Base-by-base conservation (phyloP, 2,797 vertebrate genomes). In the Rhyacichthys aspro region DNA sequence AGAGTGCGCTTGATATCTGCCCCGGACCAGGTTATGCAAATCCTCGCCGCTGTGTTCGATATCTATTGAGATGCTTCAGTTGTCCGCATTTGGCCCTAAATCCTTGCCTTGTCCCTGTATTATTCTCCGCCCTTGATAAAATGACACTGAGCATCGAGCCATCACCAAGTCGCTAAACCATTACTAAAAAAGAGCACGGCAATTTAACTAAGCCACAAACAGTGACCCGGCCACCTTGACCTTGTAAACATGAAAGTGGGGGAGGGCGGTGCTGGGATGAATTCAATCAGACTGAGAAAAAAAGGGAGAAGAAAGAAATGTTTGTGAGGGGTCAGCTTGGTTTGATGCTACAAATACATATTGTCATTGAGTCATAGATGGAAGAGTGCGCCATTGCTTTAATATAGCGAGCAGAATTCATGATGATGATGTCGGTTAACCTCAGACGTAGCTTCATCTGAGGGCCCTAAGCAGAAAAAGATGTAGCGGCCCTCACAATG, bases 141-240 rank as follows among this genome's bases (percentile, higher is more conserved):
- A 87, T 88, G 87, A 90, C 87, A 84, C 72, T 79, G 86, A 89
- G 86, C 80, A 86, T 88, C 80, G 75, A 90, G 74, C 80, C 78
- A 74, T 87, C 84, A 81, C 83, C 72, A 85, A 87, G 69, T 84
- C 73, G 17, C 73, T 90, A 91, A 91, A 89, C 87, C 86, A 88
- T 91, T 88, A 85, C 70, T 74, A 63, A 78, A 82, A 87, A 80
- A 87, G 75, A 86, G 67, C 70, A 81, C 64, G 61, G 73, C 86
- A 87, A 89, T 92, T 91, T 86, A 88, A 86, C 83, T 90, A 90
- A 88, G 82, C 76, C 81, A 87, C 79, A 81, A 81, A 86, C 82
- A 84, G 55, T 88, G 87, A 90, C 87, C 88, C 83, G 68, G 65
- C 83, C 87, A 88, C 88, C 87, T 92, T 92, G 90, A 91, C 90